Percentiles rank a stretch among this genome's conserved stretches.
These are phyloP conservation scores for Oligia strigilis DNA, from an alignment of 2,888 invertebrate species.

Conservation along the genomic window DNA sequence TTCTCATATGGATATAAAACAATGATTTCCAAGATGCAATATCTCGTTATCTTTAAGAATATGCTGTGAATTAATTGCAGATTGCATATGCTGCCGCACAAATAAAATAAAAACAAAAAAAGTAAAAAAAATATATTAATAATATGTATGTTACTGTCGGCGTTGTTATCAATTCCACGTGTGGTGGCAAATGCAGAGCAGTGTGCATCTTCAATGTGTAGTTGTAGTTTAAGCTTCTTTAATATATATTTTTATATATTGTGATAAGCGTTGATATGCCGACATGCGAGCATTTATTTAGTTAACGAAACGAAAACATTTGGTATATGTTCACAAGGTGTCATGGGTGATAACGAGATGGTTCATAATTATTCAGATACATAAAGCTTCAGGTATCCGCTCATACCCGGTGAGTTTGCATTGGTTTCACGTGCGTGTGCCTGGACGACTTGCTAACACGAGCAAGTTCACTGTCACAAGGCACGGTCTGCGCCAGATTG, in stretches of 20 bases:
- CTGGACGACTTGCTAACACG: conserved; percentile 88
- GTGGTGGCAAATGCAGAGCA: conserved; percentile 89
- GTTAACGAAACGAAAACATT: conserved; percentile 83
- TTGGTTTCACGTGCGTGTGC: conserved; percentile 78
- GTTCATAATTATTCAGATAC: conserved; percentile 61
- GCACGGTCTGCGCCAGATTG: conserved; percentile 83
- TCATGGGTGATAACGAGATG: conserved; percentile 82
- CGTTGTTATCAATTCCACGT: conserved; percentile 83
- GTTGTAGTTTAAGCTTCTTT: conserved; percentile 89
- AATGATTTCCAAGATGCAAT: conserved; percentile 81
- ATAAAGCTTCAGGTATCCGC: conserved; percentile 63
- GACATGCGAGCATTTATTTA: conserved; percentile 89
- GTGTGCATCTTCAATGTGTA: conserved; percentile 89
- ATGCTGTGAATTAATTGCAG: conserved; percentile 87
- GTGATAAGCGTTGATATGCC: conserved; percentile 90
- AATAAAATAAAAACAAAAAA: conserved; percentile 81
- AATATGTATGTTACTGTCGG: conserved; percentile 77
- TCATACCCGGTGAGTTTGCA: conserved; percentile 67
- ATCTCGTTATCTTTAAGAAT: conserved; percentile 83
- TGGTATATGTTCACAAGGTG: conserved; percentile 78
- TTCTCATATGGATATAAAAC: conserved; percentile 74
- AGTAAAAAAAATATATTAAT: conserved; percentile 69
- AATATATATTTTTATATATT: conserved; percentile 90
- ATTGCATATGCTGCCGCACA: conserved; percentile 90
- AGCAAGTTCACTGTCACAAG: conserved; percentile 88